A percentile compares a stretch with the other conserved stretches of the same genome.
Evolutionary conservation across 2,888 invertebrate species (phyloP).

Genomic region (Cyclophora albipunctata): DNA sequence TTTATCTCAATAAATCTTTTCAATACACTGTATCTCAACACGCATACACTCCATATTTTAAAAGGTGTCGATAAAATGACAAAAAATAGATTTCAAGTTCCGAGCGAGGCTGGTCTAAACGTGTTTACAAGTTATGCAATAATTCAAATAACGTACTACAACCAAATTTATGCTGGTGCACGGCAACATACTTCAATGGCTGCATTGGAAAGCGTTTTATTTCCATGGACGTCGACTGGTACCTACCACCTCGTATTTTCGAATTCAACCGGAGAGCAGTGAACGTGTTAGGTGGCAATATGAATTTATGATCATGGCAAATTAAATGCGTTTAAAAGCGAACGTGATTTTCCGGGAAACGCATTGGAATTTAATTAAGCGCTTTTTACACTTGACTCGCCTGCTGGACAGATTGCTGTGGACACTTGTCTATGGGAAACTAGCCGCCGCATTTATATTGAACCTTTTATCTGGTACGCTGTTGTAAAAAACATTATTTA

Average conservation of each 20-base stretch:
- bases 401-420: slow-evolving; percentile 7
- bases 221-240: slow-evolving; percentile 54
- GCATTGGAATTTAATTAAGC: slow-evolving; percentile 56
- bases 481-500: too few relatives aligned
- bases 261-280: slow-evolving; percentile 48
- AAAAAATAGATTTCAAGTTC: slow-evolving; percentile 46
- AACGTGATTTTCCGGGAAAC: slow-evolving; percentile 43
- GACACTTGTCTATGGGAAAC: slow-evolving; percentile 6
- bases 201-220: slow-evolving; percentile 71
- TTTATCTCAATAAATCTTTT: too few relatives aligned
- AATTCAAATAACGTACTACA: slow-evolving; percentile 66
- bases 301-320: slow-evolving; percentile 65
- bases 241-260: slow-evolving; percentile 48
- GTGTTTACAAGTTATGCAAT: slow-evolving; percentile 73
- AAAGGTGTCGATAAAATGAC: slow-evolving; percentile 38
- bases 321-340: slow-evolving; percentile 58
- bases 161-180: slow-evolving; percentile 67
- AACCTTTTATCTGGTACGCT: too few relatives aligned
- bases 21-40: slow-evolving; percentile 17
- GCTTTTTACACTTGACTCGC: slow-evolving; percentile 42
- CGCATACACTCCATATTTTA: slow-evolving; percentile 36
- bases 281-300: slow-evolving; percentile 63
- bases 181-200: slow-evolving; percentile 68
- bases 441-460: too few relatives aligned
- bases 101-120: slow-evolving; percentile 49